Base-by-base conservation (phyloP, 2,888 invertebrate genomes). In the Zaprionus bogoriensis region DNA sequence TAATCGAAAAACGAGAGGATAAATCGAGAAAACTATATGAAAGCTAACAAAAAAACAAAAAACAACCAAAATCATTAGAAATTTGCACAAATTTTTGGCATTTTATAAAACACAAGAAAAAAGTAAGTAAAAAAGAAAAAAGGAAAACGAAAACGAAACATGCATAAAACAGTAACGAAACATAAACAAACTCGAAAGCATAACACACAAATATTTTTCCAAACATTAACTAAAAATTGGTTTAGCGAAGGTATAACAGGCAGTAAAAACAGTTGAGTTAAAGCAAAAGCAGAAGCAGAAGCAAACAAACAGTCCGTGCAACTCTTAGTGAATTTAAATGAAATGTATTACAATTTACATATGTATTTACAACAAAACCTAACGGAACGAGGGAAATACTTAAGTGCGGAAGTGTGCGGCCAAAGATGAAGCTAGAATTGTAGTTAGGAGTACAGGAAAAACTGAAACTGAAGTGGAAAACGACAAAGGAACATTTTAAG, bases 71-170 rank as follows among this genome's bases (percentile, higher is more conserved):
- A 61, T 82, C 51, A 64, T 84, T 86, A 87, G 81, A 80, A 80
- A 87, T 83, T 87, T 83, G 83, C 83, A 83, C 83, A 83, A 83
- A 87, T 86, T 83, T 81, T 87, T 86, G 87, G 88, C 84, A 87
- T 87, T 83, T 87, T 86, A 77, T 86, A 86, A 72, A 87, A 27
- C n/a, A n/a, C n/a, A n/a, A n/a, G n/a, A n/a, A n/a, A 57, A 61
- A 50, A 69, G 50, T 69, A 51, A 73, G 60, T 23, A 61, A 44
- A 59, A 38, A 10, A 3, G 10, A 41, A 44, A 19, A 22, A 42
- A 66, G 47, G 23, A 62, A 46, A 39, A 39, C 22, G 3, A 39
- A 39, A 41, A 12, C 25, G 25, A 74, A 64, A 23, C 60, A 44
- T 59, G 42, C 65, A 77, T 87, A 60, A 87, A 67, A 55, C 61